phyloP scores from a whole-genome alignment of 23 tunicate species.

The Halocynthia roretzi region DNA sequence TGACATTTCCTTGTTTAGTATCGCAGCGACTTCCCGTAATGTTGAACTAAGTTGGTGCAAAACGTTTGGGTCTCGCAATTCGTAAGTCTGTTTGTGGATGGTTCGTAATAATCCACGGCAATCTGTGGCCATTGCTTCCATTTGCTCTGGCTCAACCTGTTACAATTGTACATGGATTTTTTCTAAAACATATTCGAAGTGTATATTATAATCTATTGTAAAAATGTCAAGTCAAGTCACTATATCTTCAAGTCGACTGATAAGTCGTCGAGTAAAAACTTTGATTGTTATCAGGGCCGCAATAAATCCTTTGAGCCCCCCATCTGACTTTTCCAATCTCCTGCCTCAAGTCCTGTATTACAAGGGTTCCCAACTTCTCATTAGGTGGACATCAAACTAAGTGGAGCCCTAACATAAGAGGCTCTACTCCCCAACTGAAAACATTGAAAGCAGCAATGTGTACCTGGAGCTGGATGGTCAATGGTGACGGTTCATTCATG shows the following conservation, averaged over 20 bases:
- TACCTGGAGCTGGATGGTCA: slow-evolving; percentile 9
- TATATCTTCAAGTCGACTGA: too few relatives aligned
- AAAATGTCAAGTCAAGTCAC: too few relatives aligned
- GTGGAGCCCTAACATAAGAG: background rate
- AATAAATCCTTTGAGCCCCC: too few relatives aligned
- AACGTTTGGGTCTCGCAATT: background rate
- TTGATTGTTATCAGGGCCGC: too few relatives aligned
- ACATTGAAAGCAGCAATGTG: background rate
- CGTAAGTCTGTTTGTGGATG: background rate
- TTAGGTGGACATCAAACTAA: background rate
- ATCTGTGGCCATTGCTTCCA: background rate
- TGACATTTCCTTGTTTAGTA: too few relatives aligned
- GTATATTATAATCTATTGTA: too few relatives aligned
- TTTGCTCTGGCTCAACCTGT: slow-evolving; percentile 4
- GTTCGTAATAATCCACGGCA: background rate
- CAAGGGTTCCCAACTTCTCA: too few relatives aligned
- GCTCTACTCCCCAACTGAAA: background rate
- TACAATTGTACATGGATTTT: background rate
- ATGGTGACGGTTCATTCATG: background rate
- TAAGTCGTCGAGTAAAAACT: too few relatives aligned
- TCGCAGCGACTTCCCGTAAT: background rate
- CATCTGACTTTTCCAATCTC: too few relatives aligned
- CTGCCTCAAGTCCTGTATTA: too few relatives aligned
- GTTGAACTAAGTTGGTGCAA: background rate
- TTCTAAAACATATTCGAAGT: too few relatives aligned